A percentile compares a stretch with the other conserved stretches of the same genome.
phyloP scores from a whole-genome alignment of 2,113 vertebrate species.

The Apaloderma vittatum region DNA sequence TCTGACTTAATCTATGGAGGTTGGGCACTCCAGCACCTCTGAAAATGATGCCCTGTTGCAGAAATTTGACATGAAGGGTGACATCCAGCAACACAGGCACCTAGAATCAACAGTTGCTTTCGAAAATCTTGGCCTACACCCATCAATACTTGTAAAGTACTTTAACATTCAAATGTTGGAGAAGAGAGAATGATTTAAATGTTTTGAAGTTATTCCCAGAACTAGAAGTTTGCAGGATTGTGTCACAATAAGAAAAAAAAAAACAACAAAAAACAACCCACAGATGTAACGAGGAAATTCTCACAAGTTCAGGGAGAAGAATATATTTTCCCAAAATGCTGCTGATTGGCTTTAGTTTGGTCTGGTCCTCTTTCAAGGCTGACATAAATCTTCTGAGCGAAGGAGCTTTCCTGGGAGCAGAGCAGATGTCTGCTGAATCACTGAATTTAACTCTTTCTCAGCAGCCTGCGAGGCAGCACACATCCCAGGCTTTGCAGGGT shows the following conservation, averaged over 20 bases:
- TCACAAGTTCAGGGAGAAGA: not conserved
- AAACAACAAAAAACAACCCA: not conserved
- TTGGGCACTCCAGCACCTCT: not conserved
- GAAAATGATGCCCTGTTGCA: not conserved
- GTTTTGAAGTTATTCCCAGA: constrained; percentile 40
- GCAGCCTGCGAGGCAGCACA: not conserved
- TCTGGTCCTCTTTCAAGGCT: constrained; percentile 17
- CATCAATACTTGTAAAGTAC: not conserved
- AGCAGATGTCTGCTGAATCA: constrained; percentile 53
- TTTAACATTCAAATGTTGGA: constrained; percentile 17
- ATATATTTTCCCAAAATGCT: not conserved
- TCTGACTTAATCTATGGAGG: not conserved
- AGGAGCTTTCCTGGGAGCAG: not conserved
- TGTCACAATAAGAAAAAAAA: not conserved
- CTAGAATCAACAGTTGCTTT: constrained; percentile 12
- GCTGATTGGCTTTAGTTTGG: constrained; percentile 1
- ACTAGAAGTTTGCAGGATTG: not conserved
- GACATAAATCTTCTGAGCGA: constrained; percentile 41
- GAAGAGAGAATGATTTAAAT: constrained; percentile 24
- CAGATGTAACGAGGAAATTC: constrained; percentile 21
- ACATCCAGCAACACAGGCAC: not conserved
- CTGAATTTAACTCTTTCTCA: not conserved
- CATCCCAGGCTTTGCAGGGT: not conserved
- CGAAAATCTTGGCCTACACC: constrained; percentile 11
- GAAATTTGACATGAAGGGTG: not conserved